These are phyloP conservation scores for Drosophila orosa DNA, from an alignment of 1,140 invertebrate genomes.

Conservation along the genomic window DNA sequence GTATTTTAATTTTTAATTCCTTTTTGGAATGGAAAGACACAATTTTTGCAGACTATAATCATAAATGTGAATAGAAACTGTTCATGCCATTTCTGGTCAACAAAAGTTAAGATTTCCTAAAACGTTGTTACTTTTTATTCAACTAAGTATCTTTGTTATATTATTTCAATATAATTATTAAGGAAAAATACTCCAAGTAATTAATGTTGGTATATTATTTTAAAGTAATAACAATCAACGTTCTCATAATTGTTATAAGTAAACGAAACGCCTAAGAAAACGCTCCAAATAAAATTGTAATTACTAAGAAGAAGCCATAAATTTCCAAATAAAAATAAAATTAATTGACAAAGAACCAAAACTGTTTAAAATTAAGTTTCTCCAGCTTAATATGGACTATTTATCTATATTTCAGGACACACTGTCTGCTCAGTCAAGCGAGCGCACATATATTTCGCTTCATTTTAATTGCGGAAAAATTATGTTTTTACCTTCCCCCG, in stretches of 20 bases:
- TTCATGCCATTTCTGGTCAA: not conserved
- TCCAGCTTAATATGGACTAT: not conserved
- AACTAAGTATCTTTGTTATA: not conserved
- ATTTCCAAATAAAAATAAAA: too few relatives aligned
- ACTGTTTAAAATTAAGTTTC: not conserved
- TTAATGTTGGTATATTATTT: not conserved
- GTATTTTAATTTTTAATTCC: not conserved
- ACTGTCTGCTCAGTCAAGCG: slow-evolving; percentile 18
- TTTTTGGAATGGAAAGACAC: too few relatives aligned
- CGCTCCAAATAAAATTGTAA: not conserved
- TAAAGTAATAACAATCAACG: not conserved
- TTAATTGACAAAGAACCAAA: not conserved
- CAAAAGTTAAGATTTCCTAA: not conserved
- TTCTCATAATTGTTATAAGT: too few relatives aligned
- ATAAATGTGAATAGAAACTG: not conserved
- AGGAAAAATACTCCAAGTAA: not conserved
- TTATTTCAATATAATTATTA: not conserved
- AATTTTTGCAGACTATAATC: not conserved
- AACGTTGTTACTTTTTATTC: too few relatives aligned
- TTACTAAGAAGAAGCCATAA: not conserved
- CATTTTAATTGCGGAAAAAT: slow-evolving; percentile 74
- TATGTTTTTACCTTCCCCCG: slow-evolving; percentile 53
- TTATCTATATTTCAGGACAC: slow-evolving; percentile 1
- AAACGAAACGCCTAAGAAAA: too few relatives aligned
- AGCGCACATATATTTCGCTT: slow-evolving; percentile 47